Conservation (phyloP, 1,140 invertebrate species). For the Drosophila ercepeae region DNA sequence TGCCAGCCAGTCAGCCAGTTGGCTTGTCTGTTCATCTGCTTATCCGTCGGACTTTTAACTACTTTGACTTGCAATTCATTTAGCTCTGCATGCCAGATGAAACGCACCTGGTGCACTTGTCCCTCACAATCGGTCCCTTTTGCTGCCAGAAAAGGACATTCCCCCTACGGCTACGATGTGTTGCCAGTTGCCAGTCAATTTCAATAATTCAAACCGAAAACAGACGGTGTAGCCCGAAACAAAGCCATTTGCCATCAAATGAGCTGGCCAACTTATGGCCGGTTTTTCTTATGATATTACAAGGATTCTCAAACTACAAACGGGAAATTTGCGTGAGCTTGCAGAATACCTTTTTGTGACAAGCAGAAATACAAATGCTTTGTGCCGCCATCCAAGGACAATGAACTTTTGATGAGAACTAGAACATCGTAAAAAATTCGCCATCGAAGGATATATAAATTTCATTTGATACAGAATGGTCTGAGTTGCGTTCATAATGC, state of each 20-base stretch:
- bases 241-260: constrained; percentile 49
- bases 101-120: constrained; percentile 56
- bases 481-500: constrained; percentile 12
- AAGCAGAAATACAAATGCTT: neutral
- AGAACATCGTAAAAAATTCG: neutral
- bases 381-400: too few relatives aligned
- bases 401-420: neutral
- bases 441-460: neutral
- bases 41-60: constrained; percentile 45
- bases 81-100: constrained; percentile 64
- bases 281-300: constrained; percentile 33
- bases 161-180: constrained; percentile 16
- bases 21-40: constrained; percentile 19
- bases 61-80: constrained; percentile 79
- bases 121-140: neutral
- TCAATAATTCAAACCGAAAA: constrained; percentile 49
- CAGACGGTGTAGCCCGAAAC: constrained; percentile 32
- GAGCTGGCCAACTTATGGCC: constrained; percentile 47
- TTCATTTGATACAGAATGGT: neutral
- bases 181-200: constrained; percentile 48
- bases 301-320: constrained; percentile 9
- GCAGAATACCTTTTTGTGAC: neutral
- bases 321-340: constrained; percentile 1
- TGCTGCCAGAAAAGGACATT: constrained; percentile 1
- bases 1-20: neutral